These are phyloP conservation scores for Metridium senile DNA, from an alignment of 92 coral and sea anemone species.

Conservation along the genomic window DNA sequence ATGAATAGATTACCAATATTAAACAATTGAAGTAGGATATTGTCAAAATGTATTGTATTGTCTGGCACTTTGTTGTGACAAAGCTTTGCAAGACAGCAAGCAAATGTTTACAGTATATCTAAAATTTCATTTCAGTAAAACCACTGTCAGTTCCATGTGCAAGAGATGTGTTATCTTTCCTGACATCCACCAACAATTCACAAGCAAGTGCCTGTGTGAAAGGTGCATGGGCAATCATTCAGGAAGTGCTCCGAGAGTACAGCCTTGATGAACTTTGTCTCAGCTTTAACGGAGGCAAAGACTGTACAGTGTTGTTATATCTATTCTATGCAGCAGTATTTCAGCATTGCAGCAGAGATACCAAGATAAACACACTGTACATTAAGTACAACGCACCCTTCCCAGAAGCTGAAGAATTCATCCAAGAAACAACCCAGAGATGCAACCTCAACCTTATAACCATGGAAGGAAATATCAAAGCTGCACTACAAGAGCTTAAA, in stretches of 20 bases:
- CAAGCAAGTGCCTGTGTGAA: slow-evolving; percentile 82
- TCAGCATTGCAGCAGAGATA: slow-evolving; percentile 27
- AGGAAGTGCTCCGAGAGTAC: slow-evolving; percentile 77
- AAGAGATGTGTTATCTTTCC: slow-evolving; percentile 54
- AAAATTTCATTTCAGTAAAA: slow-evolving; percentile 16
- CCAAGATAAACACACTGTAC: slow-evolving; percentile 78
- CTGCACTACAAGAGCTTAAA: slow-evolving; percentile 68
- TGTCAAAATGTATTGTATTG: no score
- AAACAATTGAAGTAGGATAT: no score
- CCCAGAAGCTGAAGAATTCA: slow-evolving; percentile 88
- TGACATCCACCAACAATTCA: slow-evolving; percentile 61
- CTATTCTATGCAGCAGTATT: slow-evolving; percentile 70
- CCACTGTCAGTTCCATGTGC: background rate
- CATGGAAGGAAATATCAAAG: slow-evolving; percentile 73
- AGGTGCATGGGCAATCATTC: slow-evolving; percentile 97
- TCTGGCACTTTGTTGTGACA: no score
- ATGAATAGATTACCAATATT: no score
- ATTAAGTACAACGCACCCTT: slow-evolving; percentile 83
- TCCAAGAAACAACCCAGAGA: slow-evolving; percentile 58
- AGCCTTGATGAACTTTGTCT: slow-evolving; percentile 86
- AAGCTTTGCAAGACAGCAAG: no score
- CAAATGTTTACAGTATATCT: background rate
- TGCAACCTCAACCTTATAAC: slow-evolving; percentile 79
- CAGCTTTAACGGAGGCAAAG: slow-evolving; percentile 98
- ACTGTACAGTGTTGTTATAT: slow-evolving; percentile 88